Evolutionary conservation across 2,888 invertebrate genomes (phyloP).

Genomic region (Tinea pellionella): DNA sequence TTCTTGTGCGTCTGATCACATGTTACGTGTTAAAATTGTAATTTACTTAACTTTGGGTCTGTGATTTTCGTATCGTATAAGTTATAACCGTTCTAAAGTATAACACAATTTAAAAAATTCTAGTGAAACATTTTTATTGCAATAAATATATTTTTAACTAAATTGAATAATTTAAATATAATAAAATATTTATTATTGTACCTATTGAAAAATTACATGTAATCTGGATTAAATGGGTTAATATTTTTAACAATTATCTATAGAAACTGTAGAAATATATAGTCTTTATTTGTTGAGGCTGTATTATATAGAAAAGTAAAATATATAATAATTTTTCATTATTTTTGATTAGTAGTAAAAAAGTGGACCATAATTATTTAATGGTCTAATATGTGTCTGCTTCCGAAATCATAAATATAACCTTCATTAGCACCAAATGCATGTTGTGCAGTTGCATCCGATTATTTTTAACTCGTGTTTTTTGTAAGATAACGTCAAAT

Average conservation of each 20-base stretch:
- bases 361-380: neutral
- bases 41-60: neutral
- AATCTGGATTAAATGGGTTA: too few species aligned
- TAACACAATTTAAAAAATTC: neutral
- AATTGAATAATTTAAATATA: too few species aligned
- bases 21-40: neutral
- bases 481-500: neutral
- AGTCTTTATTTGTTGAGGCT: too few species aligned
- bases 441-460: neutral
- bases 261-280: too few species aligned
- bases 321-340: too few species aligned
- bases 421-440: slow-evolving; percentile 6
- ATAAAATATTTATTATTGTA: too few species aligned
- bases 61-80: neutral
- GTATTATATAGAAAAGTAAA: too few species aligned
- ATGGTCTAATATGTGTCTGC: neutral
- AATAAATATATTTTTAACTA: too few species aligned
- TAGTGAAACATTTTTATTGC: neutral
- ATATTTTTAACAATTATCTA: too few species aligned
- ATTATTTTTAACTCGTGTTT: neutral
- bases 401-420: neutral
- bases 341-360: neutral
- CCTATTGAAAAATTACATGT: too few species aligned
- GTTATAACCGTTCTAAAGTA: too few species aligned
- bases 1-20: neutral